Percentiles rank a stretch among this genome's conserved stretches.
Conservation (phyloP, 2,888 invertebrate species). For the Aspidapion aeneum region DNA sequence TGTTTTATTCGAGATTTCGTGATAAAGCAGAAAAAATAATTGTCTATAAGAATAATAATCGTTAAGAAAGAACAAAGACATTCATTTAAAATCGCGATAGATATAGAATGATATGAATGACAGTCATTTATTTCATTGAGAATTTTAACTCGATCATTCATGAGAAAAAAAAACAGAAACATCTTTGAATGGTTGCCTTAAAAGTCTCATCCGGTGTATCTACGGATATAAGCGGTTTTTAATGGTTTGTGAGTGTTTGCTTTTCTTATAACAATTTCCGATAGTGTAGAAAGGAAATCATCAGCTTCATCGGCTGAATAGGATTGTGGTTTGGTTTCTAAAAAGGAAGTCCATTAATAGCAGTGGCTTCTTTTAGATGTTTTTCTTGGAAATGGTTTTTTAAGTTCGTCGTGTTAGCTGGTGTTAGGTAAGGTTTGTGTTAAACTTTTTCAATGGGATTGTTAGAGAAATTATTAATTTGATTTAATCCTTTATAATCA, state of each 20-base stretch:
- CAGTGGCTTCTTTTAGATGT: too few relatives aligned
- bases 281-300: background rate
- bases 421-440: too few relatives aligned
- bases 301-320: too few relatives aligned
- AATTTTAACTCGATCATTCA: background rate
- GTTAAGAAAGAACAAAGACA: background rate
- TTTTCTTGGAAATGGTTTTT: too few relatives aligned
- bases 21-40: background rate
- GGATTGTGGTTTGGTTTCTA: too few relatives aligned
- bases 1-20: background rate
- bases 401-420: too few relatives aligned
- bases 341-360: too few relatives aligned
- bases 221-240: background rate
- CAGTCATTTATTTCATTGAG: background rate
- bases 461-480: too few relatives aligned
- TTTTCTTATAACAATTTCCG: background rate
- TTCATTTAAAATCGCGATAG: background rate
- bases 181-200: background rate
- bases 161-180: background rate
- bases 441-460: too few relatives aligned
- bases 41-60: background rate
- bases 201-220: background rate
- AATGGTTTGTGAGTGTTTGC: background rate
- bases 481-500: too few relatives aligned
- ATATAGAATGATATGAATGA: background rate